Evolutionary conservation across 2,113 vertebrate genomes (phyloP), one percentile per base, ranked within the genome.

Genomic region (Desmodus rotundus): DNA sequence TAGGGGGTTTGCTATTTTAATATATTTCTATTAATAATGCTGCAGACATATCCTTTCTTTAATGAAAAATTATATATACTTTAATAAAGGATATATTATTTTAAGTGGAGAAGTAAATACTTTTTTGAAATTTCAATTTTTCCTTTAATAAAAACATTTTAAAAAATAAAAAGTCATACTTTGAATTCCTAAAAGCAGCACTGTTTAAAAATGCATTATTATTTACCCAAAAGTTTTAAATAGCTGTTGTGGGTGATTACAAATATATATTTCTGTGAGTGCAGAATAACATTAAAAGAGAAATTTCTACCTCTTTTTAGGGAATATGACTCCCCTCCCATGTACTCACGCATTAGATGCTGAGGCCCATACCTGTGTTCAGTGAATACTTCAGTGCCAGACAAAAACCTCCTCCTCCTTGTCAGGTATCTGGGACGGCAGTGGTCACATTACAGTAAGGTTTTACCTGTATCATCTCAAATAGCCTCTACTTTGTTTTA

Each of bases 121-220:
- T 63, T 93, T 93, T 56, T 81, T 85, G 14, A 92, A 80, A 91
- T 38, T 61, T 84, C 43, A 28, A 3, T 38, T 87, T 89, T 92
- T 90, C 43, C 10, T 54, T 61, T n/a, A 72, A 65, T 81, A 15
- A 83, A 96, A 88, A 56, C 88, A 78, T 78, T 84, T 94, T 80
- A 8, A 58, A 56, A 70, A 77, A 36, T 88, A 72, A 56, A 88
- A 82, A 45, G 28, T 47, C 3, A 56, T 11, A 83, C 36, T 5
- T 36, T 24, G 1, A 2, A 87, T 3, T 36, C 22, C 22, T 58
- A 45, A 61, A 78, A 73, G 45, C 72, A 72, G 4, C 5, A 52
- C 0, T 50, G 7, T 70, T 77, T 78, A n/a, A 82, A 91, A 86
- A 89, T 36, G 20, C 7, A 0, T 43, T 43, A n/a, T 45, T 56